Percentiles rank a stretch among this genome's conserved stretches.
phyloP scores from a whole-genome alignment of 2,113 vertebrate genomes.

The Brachirus orientalis region DNA sequence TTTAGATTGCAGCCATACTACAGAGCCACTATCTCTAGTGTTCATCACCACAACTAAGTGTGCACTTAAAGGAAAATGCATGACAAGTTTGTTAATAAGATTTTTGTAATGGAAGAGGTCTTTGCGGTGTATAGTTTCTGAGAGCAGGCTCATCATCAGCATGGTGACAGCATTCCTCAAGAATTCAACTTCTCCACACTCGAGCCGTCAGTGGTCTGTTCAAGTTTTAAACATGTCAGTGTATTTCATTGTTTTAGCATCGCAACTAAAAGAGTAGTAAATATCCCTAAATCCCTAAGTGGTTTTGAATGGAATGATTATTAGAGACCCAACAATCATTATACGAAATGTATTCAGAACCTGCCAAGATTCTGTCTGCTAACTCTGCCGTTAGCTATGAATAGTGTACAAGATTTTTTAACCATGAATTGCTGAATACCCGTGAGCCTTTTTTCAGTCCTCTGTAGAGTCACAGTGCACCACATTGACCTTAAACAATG shows the following conservation, averaged over 20 bases:
- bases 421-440: constrained; percentile 21
- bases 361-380: not conserved
- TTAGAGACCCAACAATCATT: not conserved
- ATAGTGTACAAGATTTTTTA: not conserved
- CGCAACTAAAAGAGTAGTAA: not conserved
- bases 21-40: constrained; percentile 39
- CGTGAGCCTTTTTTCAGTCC: constrained; percentile 31
- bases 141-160: constrained; percentile 28
- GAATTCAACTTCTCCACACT: not conserved
- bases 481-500: not conserved
- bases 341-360: not conserved
- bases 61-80: constrained; percentile 75
- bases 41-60: constrained; percentile 50
- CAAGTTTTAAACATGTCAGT: not conserved
- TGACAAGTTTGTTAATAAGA: constrained; percentile 71
- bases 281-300: too few relatives aligned
- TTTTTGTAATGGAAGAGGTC: constrained; percentile 32
- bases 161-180: constrained; percentile 12
- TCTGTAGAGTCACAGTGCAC: constrained; percentile 23
- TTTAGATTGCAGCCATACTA: constrained; percentile 36
- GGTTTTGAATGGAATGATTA: not conserved
- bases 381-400: too few relatives aligned
- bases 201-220: constrained; percentile 18
- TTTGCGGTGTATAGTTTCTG: constrained; percentile 28
- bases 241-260: not conserved